Evolutionary conservation across 2,797 vertebrate genomes (phyloP).

Genomic region (Pachyuromys duprasi): DNA sequence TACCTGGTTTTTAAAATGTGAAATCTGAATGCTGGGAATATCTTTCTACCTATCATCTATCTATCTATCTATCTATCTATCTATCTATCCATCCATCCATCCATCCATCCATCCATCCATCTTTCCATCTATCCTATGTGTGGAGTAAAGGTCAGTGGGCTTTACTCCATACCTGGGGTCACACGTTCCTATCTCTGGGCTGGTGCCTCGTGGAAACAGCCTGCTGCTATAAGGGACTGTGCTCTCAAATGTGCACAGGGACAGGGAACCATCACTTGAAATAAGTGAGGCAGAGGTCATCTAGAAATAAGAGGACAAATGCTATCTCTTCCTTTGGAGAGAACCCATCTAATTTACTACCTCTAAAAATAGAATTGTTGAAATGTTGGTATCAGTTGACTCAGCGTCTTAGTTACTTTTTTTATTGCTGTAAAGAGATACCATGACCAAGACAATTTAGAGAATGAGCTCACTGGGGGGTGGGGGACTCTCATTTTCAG

Average conservation of each 20-base stretch:
- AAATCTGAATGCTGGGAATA: slow-evolving; percentile 12
- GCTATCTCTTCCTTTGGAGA: neutral
- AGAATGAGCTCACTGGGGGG: neutral
- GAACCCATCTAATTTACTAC: neutral
- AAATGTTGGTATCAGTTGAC: neutral
- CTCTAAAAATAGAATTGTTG: neutral
- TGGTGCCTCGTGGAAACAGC: accelerated
- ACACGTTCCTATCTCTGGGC: neutral
- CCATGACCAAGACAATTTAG: neutral
- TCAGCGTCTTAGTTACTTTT: neutral
- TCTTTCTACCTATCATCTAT: too few relatives aligned
- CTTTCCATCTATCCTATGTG: too few relatives aligned
- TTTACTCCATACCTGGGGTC: neutral
- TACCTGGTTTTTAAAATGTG: neutral
- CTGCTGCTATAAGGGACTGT: neutral
- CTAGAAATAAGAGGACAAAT: neutral
- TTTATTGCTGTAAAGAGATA: neutral
- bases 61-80: too few relatives aligned
- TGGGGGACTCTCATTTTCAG: neutral
- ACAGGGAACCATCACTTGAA: neutral
- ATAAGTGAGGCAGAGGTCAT: neutral
- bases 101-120: too few relatives aligned
- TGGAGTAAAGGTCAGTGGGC: neutral
- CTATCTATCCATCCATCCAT: too few relatives aligned
- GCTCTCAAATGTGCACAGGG: neutral